Evolutionary conservation across 2,888 invertebrate species (phyloP).

Genomic region (Meandrusa payeni): DNA sequence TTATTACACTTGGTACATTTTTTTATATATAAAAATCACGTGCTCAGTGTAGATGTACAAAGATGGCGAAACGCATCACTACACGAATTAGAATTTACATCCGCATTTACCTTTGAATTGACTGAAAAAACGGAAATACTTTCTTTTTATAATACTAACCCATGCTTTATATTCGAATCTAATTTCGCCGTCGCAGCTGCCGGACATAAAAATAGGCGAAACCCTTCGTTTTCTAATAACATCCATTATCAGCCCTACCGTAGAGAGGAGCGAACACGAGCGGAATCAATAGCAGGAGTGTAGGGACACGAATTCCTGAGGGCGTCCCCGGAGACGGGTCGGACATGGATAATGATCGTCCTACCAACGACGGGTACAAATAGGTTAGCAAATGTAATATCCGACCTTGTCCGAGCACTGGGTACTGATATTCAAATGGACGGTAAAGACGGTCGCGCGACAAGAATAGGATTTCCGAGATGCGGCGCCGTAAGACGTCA

Average conservation of each 20-base stretch:
- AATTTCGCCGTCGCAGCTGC: constrained; percentile 35
- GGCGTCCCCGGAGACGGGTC: constrained; percentile 60
- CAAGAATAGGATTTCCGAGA: constrained; percentile 47
- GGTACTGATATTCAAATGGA: constrained; percentile 64
- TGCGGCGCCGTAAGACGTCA: constrained; percentile 5
- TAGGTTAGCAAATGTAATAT: constrained; percentile 79
- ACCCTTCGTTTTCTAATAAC: constrained; percentile 36
- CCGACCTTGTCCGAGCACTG: constrained; percentile 62
- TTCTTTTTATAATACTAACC: too few species aligned
- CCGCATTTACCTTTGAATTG: too few species aligned
- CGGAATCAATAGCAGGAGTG: constrained; percentile 62
- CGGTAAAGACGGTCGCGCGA: constrained; percentile 42
- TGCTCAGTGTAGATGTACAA: too few species aligned
- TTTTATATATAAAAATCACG: too few species aligned
- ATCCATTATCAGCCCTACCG: constrained; percentile 67
- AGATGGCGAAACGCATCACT: too few species aligned
- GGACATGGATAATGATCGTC: constrained; percentile 75
- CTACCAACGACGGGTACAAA: constrained; percentile 73
- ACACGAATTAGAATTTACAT: too few species aligned
- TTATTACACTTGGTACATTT: too few species aligned
- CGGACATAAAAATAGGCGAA: constrained; percentile 32
- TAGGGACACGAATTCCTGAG: constrained; percentile 59
- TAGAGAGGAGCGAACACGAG: constrained; percentile 48
- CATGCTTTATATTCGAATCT: constrained; percentile 8
- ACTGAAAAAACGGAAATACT: too few species aligned